These are phyloP conservation scores for Thereuonema tuberculata DNA, from an alignment of 1,140 invertebrate species.

Conservation along the genomic window DNA sequence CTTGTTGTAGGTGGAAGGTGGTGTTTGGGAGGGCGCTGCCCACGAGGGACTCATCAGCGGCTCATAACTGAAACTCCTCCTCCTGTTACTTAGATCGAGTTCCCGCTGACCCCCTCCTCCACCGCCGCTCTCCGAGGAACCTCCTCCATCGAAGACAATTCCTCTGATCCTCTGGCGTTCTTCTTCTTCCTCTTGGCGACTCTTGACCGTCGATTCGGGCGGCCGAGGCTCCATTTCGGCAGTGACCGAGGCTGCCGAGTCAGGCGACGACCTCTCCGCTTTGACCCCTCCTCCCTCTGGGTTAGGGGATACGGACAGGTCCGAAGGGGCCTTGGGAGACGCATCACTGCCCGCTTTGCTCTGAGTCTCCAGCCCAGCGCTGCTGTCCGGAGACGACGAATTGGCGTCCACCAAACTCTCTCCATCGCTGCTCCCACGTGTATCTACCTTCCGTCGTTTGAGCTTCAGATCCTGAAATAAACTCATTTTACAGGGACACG, in stretches of 20 bases:
- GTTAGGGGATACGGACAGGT: not conserved
- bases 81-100: conserved; percentile 6
- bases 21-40: not conserved
- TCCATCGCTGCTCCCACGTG: conserved; percentile 88
- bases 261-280: conserved; percentile 11
- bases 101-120: conserved; percentile 21
- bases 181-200: conserved; percentile 29
- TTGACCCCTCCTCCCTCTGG: not conserved
- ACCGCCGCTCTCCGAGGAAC: conserved; percentile 14
- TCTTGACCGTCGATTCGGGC: not conserved
- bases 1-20: not conserved
- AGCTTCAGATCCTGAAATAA: conserved; percentile 96
- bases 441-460: conserved; percentile 92
- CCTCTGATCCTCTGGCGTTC: conserved; percentile 29
- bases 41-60: conserved; percentile 3
- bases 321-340: not conserved
- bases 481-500: conserved; percentile 84
- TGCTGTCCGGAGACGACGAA: conserved; percentile 68
- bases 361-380: conserved; percentile 42
- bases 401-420: conserved; percentile 77
- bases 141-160: conserved; percentile 40
- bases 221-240: conserved; percentile 9
- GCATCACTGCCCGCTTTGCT: conserved; percentile 6
- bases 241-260: conserved; percentile 14
- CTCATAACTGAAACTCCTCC: conserved; percentile 11